Percentiles rank a stretch among this genome's conserved stretches.
Conservation (phyloP, 1,140 invertebrate species). For the Drosophila tsacasi region DNA sequence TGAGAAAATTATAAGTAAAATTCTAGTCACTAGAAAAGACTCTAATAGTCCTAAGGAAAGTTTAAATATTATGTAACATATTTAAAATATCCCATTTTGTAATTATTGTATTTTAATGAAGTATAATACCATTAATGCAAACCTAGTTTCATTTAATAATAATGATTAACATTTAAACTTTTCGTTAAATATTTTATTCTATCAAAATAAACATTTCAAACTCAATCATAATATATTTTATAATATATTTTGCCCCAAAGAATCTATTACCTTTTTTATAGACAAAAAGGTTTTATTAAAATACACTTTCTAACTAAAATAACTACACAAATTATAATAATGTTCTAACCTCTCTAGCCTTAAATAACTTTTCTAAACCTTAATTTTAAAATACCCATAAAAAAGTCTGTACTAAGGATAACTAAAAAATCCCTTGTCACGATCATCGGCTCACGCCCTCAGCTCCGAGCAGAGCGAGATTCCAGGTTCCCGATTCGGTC, state of each 20-base stretch:
- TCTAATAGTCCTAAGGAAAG: background rate
- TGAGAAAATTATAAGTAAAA: background rate
- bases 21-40: background rate
- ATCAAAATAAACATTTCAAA: background rate
- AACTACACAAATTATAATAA: too few species aligned
- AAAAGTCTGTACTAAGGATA: background rate
- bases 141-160: background rate
- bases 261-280: too few species aligned
- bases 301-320: too few species aligned
- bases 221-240: too few species aligned
- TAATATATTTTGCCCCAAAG: too few species aligned
- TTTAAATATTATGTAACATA: background rate
- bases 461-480: constrained; percentile 4
- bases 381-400: background rate
- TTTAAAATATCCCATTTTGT: background rate
- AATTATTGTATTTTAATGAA: background rate
- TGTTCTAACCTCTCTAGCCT: too few species aligned
- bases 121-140: background rate
- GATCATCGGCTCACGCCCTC: constrained; percentile 27
- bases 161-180: background rate
- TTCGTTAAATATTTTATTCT: background rate
- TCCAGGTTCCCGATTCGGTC: constrained; percentile 31
- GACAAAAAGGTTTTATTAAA: too few species aligned
- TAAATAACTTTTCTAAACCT: background rate
- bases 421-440: constrained; percentile 5